Evolutionary conservation across 2,113 vertebrate species (phyloP).

Genomic region (Urocolius indicus): DNA sequence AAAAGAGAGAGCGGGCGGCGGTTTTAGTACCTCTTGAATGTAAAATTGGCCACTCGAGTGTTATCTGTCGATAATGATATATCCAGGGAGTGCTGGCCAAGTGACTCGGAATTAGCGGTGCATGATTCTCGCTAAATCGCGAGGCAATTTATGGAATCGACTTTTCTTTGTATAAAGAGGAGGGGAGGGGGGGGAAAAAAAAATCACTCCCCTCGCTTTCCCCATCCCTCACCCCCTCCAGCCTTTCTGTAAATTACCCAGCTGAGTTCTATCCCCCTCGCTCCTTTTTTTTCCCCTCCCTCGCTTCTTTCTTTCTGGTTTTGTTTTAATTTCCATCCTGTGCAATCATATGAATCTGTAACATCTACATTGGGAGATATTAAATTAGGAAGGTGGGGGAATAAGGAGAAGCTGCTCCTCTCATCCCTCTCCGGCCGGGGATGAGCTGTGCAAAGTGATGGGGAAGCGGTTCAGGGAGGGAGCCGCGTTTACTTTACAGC

Average conservation of each 20-base stretch:
- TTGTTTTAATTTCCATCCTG: slow-evolving; percentile 45
- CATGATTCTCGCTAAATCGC: slow-evolving; percentile 81
- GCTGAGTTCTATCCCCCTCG: slow-evolving; percentile 28
- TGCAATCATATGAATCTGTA: slow-evolving; percentile 79
- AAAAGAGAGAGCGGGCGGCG: slow-evolving; percentile 85
- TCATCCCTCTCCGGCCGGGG: slow-evolving; percentile 20
- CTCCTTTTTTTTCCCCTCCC: too few relatives aligned
- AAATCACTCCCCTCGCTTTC: background rate
- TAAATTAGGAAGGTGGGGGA: slow-evolving; percentile 64
- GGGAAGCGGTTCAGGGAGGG: background rate
- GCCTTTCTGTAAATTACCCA: slow-evolving; percentile 63
- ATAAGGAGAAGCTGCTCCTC: slow-evolving; percentile 29
- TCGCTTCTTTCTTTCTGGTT: background rate
- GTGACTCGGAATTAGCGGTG: slow-evolving; percentile 79
- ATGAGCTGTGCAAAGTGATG: background rate
- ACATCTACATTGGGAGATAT: slow-evolving; percentile 56
- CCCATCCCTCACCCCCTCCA: slow-evolving; percentile 35
- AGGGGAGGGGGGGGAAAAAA: too few relatives aligned
- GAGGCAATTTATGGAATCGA: slow-evolving; percentile 71
- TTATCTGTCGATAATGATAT: slow-evolving; percentile 79
- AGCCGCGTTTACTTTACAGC: background rate
- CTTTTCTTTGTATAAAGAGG: slow-evolving; percentile 59
- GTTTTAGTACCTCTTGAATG: slow-evolving; percentile 89
- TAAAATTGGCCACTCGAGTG: slow-evolving; percentile 86
- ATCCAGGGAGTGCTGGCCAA: slow-evolving; percentile 75